Base-by-base conservation (phyloP, 2,113 vertebrate genomes). In the Oxyura jamaicensis region DNA sequence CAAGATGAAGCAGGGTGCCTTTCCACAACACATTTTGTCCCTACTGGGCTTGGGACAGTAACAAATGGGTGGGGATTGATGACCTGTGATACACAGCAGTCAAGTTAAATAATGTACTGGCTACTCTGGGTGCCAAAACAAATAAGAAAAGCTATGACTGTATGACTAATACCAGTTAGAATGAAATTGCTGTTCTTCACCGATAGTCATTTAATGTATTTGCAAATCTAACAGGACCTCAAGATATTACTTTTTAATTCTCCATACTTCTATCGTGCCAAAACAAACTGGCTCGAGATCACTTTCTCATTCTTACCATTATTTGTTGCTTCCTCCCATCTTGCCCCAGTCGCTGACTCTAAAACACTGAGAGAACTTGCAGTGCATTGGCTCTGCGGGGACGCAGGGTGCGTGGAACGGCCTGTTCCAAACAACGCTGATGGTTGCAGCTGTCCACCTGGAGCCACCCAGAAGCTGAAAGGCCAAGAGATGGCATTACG, bases 381-480 rank as follows among this genome's bases (percentile, higher is more conserved):
- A 21, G 3, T 0, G n/a, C 14, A 1, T 0, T 0, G 1, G 44
- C 41, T 62, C 68, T 7, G 3, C 63, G 28, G 69, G 42, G 53
- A 35, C 8, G 10, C 26, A 7, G 31, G n/a, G 16, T 28, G 8
- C 58, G 12, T 10, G 10, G 62, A 52, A 42, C 65, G 59, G 83
- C 56, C 83, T 20, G 28, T 4, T 55, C 42, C 65, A 11, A 20
- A 6, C 3, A 26, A 8, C 1, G 2, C 4, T 21, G 55, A 42
- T 1, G 15, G 31, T 23, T 35, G 28, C 53, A 72, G 86, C 22
- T 14, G 0, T 20, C 60, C 41, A 36, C 84, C 46, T 44, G 83
- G 60, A 41, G 3, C 15, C 29, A 46, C 23, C 14, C 46, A 19
- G 55, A 3, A 1, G 19, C 7, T 13, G 36, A 39, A 28, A 35